Evolutionary conservation across 2,888 invertebrate genomes (phyloP), one percentile per base, ranked within the genome.

Genomic region (Scaptomyza parva): DNA sequence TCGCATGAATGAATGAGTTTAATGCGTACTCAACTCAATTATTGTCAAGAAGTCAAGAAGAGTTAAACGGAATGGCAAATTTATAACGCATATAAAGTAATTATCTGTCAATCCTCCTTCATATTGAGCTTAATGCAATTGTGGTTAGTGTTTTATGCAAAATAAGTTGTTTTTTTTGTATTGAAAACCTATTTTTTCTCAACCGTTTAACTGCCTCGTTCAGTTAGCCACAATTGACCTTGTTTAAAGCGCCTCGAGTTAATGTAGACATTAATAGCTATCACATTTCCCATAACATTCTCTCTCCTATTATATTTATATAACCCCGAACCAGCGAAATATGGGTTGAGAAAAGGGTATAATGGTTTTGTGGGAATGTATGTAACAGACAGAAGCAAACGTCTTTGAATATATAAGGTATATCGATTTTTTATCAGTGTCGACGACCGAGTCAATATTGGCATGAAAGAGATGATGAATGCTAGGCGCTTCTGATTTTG

Each of bases 131-230:
- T n/a, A n/a, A 2, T 22, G 22, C 22, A 22, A 22, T 22, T 22
- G 22, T 22, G 5, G 5, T n/a, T n/a, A n/a, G n/a, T n/a, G n/a
- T n/a, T n/a, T n/a, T 22, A 22, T 22, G 22, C 22, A 22, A 22
- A 22, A 3, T 22, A 22, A 22, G 22, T 22, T 22, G 3, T 3
- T 22, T 22, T 22, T 22, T 22, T 22, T 22, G 22, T 5, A 22
- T 22, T 22, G 5, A 6, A 11, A 26, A 26, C 6, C 6, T 28
- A 9, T 28, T 28, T 24, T 7, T 24, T 2, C 51, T 48, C 53
- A 50, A 35, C n/a, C 17, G 47, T 33, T 73, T 50, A 67, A 60
- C 60, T 64, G 40, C 45, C 59, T 30, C 60, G 59, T 84, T 58
- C 51, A 45, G 24, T 50, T 51, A 17, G n/a, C n/a, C 35, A 44